These are phyloP conservation scores for Loripinus fragilis DNA, from an alignment of 2,888 invertebrate species.

Conservation along the genomic window DNA sequence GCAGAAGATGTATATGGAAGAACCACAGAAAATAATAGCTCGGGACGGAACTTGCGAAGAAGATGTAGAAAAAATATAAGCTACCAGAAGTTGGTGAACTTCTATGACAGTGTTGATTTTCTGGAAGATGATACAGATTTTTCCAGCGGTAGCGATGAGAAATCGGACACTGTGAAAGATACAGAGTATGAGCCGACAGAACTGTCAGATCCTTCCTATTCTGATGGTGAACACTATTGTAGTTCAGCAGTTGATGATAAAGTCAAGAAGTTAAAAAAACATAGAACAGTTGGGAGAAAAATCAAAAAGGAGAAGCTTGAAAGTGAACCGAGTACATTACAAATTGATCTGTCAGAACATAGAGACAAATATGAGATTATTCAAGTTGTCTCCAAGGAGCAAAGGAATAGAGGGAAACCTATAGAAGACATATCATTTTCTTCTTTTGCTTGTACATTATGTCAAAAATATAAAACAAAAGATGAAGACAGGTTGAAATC, in stretches of 20 bases:
- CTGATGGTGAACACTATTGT: background rate
- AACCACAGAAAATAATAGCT: too few relatives aligned
- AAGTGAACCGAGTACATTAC: too few relatives aligned
- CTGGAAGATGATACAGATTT: too few relatives aligned
- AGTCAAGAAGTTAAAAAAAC: too few relatives aligned
- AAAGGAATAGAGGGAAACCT: background rate
- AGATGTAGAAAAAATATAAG: background rate
- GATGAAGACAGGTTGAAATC: background rate
- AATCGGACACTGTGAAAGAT: background rate
- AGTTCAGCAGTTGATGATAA: background rate
- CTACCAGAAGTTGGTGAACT: background rate
- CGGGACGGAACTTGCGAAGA: background rate
- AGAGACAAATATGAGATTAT: background rate
- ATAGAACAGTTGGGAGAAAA: too few relatives aligned
- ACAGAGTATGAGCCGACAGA: background rate
- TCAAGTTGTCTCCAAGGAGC: background rate
- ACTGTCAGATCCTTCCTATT: background rate
- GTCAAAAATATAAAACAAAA: background rate
- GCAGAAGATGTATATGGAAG: too few relatives aligned
- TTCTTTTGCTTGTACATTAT: background rate
- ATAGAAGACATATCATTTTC: background rate
- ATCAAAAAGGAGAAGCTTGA: too few relatives aligned
- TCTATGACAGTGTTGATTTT: background rate
- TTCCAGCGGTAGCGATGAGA: too few relatives aligned
- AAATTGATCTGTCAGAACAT: slow-evolving; percentile 2